Conservation (phyloP, 2,888 invertebrate genomes). For the Eueremaeus valkanovi region DNA sequence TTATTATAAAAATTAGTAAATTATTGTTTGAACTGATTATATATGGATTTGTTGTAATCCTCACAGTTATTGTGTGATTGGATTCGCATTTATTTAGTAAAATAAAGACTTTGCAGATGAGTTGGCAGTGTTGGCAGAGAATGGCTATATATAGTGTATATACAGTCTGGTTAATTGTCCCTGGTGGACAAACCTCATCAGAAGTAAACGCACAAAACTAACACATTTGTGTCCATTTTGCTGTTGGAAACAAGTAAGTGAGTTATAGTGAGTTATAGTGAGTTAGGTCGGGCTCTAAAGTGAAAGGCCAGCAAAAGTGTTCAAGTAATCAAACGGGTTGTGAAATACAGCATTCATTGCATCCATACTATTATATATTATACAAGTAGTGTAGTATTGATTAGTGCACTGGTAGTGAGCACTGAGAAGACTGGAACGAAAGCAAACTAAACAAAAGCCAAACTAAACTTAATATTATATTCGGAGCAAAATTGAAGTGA, state of each 20-base stretch:
- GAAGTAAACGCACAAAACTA: constrained; percentile 34
- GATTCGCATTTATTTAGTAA: neutral
- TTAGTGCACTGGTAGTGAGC: constrained; percentile 1
- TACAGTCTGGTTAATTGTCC: constrained; percentile 31
- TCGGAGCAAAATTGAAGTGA: constrained; percentile 8
- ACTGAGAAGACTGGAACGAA: constrained; percentile 1
- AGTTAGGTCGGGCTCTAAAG: constrained; percentile 28
- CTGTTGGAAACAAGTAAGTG: neutral
- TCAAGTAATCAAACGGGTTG: constrained; percentile 33
- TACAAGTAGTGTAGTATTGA: neutral
- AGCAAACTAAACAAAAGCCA: neutral
- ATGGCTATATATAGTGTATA: neutral
- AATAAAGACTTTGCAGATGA: neutral
- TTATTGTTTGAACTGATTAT: no score
- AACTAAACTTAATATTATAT: constrained; percentile 35
- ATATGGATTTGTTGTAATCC: neutral
- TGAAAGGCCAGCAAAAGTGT: constrained; percentile 34
- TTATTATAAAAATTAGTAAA: no score
- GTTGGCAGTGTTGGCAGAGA: neutral
- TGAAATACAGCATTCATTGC: constrained; percentile 33
- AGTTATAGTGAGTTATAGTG: no score
- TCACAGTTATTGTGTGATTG: no score
- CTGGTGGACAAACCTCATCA: constrained; percentile 35
- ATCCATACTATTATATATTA: neutral
- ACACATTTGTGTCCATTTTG: constrained; percentile 37